A percentile compares a stretch with the other conserved stretches of the same genome.
These are phyloP conservation scores for Busseola fusca DNA, from an alignment of 2,888 invertebrate species.

Conservation along the genomic window DNA sequence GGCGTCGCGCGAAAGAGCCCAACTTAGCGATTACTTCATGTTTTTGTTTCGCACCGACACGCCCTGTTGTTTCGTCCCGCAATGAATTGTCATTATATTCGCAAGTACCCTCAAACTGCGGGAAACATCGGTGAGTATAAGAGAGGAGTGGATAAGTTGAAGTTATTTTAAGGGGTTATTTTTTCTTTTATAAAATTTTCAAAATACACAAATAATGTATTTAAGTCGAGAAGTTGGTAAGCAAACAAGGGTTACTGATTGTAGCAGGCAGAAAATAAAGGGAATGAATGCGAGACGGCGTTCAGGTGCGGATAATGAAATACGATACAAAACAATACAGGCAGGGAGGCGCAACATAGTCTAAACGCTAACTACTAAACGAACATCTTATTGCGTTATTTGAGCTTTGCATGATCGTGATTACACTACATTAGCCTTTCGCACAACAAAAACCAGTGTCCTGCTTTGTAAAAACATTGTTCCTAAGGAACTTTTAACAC, in stretches of 20 bases:
- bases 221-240: background rate
- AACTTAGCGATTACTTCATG: conserved; percentile 76
- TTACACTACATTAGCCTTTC: too few relatives aligned
- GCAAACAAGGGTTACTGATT: background rate
- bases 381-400: background rate
- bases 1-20: conserved; percentile 69
- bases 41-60: conserved; percentile 72
- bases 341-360: background rate
- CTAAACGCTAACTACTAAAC: background rate
- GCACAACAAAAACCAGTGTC: background rate
- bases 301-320: background rate
- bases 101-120: conserved; percentile 47
- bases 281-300: too few relatives aligned
- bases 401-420: background rate
- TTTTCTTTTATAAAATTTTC: conserved; percentile 23
- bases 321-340: background rate
- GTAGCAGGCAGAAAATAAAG: background rate
- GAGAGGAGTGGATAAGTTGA: conserved; percentile 21
- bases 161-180: conserved; percentile 44
- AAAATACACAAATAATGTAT: background rate
- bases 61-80: conserved; percentile 56
- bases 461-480: background rate
- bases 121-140: conserved; percentile 35
- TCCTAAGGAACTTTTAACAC: conserved; percentile 2
- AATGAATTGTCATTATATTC: conserved; percentile 63